Base-by-base conservation (phyloP, 2,113 vertebrate species). In the Clupea harengus region DNA sequence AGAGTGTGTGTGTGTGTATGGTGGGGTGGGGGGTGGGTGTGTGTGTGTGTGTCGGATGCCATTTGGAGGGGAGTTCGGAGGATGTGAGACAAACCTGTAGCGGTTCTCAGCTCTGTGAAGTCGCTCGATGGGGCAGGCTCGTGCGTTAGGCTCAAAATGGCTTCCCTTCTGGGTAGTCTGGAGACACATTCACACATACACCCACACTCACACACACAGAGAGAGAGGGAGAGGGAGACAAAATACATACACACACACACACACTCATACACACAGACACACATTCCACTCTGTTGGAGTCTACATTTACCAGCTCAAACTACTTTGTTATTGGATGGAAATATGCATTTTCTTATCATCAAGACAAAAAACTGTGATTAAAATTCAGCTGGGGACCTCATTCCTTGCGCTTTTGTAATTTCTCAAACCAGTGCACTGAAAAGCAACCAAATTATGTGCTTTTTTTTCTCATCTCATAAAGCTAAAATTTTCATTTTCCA, bases 401-500 rank as follows among this genome's bases (percentile, higher is more conserved):
- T 64, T 82, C 72, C 57, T 86, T 57, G 78, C 64, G 32, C 60
- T 72, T 86, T 90, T 83, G 86, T 81, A 90, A 88, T 88, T 90
- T 90, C 84, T 80, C 84, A 88, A 90, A 50, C 86, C 89, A 88
- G 64, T 87, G 86, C 89, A 81, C 67, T 50, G 87, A 90, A 86
- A 90, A 90, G 88, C 87, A 89, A 87, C 85, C 82, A 87, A 89
- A 88, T 88, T 84, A 89, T 86, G 86, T 86, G 83, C 50, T 64
- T 57, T 83, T 82, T 49, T 57, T 39, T 72, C 25, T 78, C 67
- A 67, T 84, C 78, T 75, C 86, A 84, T 88, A 82, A 85, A 88
- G 86, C 85, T 85, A 82, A 87, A 88, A 85, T 54, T 5, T 82
- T 87, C 84, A 60, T 88, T 87, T 88, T 87, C 64, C 87, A 87